Percentiles rank a stretch among this genome's conserved stretches.
These are phyloP conservation scores for Lophius piscatorius DNA, from an alignment of 2,113 vertebrate species.

Conservation along the genomic window DNA sequence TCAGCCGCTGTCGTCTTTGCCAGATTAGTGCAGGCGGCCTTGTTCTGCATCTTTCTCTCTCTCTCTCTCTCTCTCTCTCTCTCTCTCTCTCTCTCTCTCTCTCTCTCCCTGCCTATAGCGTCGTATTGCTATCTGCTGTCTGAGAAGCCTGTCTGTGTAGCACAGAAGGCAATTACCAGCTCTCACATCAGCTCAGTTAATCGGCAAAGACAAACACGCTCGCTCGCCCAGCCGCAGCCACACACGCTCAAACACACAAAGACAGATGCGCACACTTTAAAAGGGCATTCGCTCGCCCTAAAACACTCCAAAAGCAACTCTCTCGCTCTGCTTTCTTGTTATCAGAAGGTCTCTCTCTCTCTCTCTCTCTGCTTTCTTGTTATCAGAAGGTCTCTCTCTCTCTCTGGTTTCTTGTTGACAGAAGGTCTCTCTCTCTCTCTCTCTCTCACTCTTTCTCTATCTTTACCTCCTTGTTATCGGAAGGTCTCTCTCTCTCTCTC, in stretches of 20 bases:
- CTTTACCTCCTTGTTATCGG: slow-evolving; percentile 22
- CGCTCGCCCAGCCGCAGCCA: neutral
- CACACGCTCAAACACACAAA: slow-evolving; percentile 7
- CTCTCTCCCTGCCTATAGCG: no score
- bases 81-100: no score
- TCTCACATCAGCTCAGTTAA: slow-evolving; percentile 56
- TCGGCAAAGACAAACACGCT: slow-evolving; percentile 36
- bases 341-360: slow-evolving; percentile 16
- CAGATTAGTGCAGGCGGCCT: slow-evolving; percentile 26
- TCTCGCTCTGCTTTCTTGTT: no score
- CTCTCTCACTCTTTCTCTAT: slow-evolving; percentile 18
- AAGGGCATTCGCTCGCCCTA: slow-evolving; percentile 38
- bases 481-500: slow-evolving; percentile 32
- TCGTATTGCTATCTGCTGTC: slow-evolving; percentile 23
- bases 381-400: slow-evolving; percentile 50
- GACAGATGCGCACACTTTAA: slow-evolving; percentile 29
- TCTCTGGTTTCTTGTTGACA: slow-evolving; percentile 23
- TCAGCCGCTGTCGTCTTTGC: slow-evolving; percentile 20
- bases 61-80: slow-evolving; percentile 3
- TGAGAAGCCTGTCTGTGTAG: slow-evolving; percentile 35
- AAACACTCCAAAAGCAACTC: neutral
- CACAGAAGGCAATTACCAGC: slow-evolving; percentile 62
- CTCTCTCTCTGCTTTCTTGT: slow-evolving; percentile 14
- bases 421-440: slow-evolving; percentile 43
- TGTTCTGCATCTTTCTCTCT: slow-evolving; percentile 18